Base-by-base conservation (phyloP, 2,797 vertebrate species). In the Cryptoblepharus egeriae region DNA sequence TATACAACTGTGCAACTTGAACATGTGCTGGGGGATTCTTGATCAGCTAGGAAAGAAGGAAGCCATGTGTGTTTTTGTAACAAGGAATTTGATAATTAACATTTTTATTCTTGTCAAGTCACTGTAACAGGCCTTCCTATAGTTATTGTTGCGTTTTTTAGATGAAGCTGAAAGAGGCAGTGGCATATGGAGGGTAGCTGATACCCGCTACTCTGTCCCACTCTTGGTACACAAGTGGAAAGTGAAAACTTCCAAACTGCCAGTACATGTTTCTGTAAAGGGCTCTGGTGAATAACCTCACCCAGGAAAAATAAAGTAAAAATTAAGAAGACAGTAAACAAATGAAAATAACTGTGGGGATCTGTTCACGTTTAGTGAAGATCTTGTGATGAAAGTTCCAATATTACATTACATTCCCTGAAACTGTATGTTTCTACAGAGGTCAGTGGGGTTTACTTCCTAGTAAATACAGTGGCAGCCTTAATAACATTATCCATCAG, bases 41-140 rank as follows among this genome's bases (percentile, higher is more conserved):
- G 73, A n/a, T 63, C 70, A 30, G 35, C 35, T 42, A 58, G 28
- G 4, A 30, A 74, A 65, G 61, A 28, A 79, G 37, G 16, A 67
- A 74, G 58, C 5, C 57, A 24, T 32, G 61, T 73, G 61, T 67
- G 52, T n/a, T 79, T 45, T 79, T 74, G 28, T 28, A 3, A 63
- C 5, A 26, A 68, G 32, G 5, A n/a, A 30, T 45, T 30, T 60
- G n/a, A 83, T 84, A 67, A 64, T 83, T 72, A 72, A 77, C 45
- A 72, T 71, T 30, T 64, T 72, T 77, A 49, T 52, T 26, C 45
- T 63, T 77, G 65, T 71, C 81, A 77, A 77, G 55, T 63, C 61
- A 58, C 61, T 37, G 65, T 60, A 74, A 57, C 16, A 65, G 61
- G 60, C 35, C 49, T 30, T 55, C 45, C n/a, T 83, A 24, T 58